phyloP scores from a whole-genome alignment of 2,888 invertebrate genomes.

The Sarcophaga caerulescens region DNA sequence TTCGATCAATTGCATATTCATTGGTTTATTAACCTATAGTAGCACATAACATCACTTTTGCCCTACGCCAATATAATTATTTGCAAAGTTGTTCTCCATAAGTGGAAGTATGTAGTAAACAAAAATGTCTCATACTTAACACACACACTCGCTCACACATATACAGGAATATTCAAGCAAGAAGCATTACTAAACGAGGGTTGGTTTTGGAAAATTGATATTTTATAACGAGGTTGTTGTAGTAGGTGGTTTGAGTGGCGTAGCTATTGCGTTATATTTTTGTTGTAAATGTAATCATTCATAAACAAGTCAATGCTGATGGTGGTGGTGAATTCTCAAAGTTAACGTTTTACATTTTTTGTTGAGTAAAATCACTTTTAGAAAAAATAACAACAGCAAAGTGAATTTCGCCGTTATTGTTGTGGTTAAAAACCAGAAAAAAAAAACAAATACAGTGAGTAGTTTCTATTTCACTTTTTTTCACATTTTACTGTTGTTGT shows the following conservation, averaged over 20 bases:
- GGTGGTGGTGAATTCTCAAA: constrained; percentile 45
- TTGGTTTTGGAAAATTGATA: constrained; percentile 62
- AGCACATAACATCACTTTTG: not conserved
- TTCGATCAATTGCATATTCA: no score
- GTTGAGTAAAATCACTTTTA: constrained; percentile 51
- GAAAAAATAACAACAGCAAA: constrained; percentile 31
- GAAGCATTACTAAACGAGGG: constrained; percentile 48
- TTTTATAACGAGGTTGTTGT: constrained; percentile 56
- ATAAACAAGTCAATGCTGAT: no score
- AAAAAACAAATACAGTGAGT: constrained; percentile 1
- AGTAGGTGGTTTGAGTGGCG: constrained; percentile 14
- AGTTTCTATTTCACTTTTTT: constrained; percentile 54
- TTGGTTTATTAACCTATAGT: not conserved
- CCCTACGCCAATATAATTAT: constrained; percentile 23
- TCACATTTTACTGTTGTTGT: not conserved
- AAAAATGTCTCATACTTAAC: constrained; percentile 5
- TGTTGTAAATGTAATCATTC: not conserved
- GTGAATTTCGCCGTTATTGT: constrained; percentile 48
- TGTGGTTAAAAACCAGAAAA: constrained; percentile 60
- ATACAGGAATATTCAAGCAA: not conserved
- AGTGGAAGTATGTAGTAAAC: constrained; percentile 34
- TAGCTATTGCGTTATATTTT: constrained; percentile 6
- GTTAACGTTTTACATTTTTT: constrained; percentile 35
- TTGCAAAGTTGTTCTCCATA: constrained; percentile 25
- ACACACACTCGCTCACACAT: constrained; percentile 14